phyloP scores from a whole-genome alignment of 2,797 vertebrate genomes.

The Melanotaenia trifasciata region DNA sequence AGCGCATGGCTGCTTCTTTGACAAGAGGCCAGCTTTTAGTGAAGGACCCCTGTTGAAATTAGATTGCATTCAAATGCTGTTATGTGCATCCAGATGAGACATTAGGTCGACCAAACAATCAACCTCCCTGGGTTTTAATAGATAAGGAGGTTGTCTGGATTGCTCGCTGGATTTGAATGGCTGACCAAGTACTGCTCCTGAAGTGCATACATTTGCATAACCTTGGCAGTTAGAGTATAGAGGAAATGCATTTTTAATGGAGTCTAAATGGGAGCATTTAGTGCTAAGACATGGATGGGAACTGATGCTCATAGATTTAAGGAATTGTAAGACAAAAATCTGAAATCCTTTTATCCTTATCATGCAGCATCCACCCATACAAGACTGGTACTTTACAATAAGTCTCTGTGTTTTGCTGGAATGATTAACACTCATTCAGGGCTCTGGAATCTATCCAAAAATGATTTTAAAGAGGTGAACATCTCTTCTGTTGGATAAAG shows the following conservation, averaged over 20 bases:
- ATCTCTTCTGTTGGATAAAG: slow-evolving; percentile 33
- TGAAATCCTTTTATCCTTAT: slow-evolving; percentile 51
- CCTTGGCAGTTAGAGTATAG: slow-evolving; percentile 61
- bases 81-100: slow-evolving; percentile 68
- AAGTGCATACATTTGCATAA: slow-evolving; percentile 71
- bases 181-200: slow-evolving; percentile 46
- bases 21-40: slow-evolving; percentile 60
- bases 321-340: slow-evolving; percentile 57
- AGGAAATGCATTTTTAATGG: slow-evolving; percentile 77
- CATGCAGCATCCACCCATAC: slow-evolving; percentile 30
- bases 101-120: slow-evolving; percentile 71
- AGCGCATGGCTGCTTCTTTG: slow-evolving; percentile 38
- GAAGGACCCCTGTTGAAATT: slow-evolving; percentile 51
- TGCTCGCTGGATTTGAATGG: slow-evolving; percentile 43
- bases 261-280: slow-evolving; percentile 71
- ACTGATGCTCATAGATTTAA: slow-evolving; percentile 64
- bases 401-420: slow-evolving; percentile 27
- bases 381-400: slow-evolving; percentile 45
- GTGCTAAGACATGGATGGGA: slow-evolving; percentile 48
- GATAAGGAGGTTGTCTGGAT: slow-evolving; percentile 57
- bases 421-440: slow-evolving; percentile 30
- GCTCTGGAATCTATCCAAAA: slow-evolving; percentile 57
- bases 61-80: slow-evolving; percentile 59
- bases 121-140: slow-evolving; percentile 62
- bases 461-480: slow-evolving; percentile 52